phyloP scores from a whole-genome alignment of 2,797 vertebrate species.

The Limnodromus scolopaceus region DNA sequence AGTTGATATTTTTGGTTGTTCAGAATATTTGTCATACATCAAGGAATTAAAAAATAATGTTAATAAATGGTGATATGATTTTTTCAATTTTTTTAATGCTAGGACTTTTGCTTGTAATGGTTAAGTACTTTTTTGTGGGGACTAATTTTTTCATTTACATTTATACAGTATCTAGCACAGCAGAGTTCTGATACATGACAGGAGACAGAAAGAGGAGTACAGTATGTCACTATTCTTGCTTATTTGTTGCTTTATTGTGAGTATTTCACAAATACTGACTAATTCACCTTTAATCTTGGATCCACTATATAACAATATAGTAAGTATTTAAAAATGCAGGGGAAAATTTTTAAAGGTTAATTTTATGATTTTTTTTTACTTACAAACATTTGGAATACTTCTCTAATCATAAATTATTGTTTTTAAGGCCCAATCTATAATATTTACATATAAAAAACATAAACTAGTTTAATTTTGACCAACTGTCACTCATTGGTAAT shows the following conservation, averaged over 20 bases:
- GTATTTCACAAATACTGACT: neutral
- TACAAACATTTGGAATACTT: neutral
- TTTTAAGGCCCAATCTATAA: neutral
- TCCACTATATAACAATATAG: neutral
- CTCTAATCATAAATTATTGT: neutral
- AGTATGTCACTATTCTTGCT: neutral
- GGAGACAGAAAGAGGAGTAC: neutral
- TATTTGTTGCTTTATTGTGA: neutral
- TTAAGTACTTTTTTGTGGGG: neutral
- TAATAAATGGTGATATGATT: neutral
- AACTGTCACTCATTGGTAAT: neutral
- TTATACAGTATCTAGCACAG: neutral
- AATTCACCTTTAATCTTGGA: neutral
- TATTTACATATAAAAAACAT: neutral
- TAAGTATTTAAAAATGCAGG: neutral
- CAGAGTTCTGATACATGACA: neutral
- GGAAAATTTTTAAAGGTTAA: neutral
- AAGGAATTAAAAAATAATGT: neutral
- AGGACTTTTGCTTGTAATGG: neutral
- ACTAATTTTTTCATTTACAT: neutral
- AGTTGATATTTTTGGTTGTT: neutral
- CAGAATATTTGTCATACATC: neutral
- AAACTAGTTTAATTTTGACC: neutral
- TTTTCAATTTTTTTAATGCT: neutral
- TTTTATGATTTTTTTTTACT: neutral